Evolutionary conservation across 2,113 vertebrate species (phyloP).

Genomic region (Lota lota): DNA sequence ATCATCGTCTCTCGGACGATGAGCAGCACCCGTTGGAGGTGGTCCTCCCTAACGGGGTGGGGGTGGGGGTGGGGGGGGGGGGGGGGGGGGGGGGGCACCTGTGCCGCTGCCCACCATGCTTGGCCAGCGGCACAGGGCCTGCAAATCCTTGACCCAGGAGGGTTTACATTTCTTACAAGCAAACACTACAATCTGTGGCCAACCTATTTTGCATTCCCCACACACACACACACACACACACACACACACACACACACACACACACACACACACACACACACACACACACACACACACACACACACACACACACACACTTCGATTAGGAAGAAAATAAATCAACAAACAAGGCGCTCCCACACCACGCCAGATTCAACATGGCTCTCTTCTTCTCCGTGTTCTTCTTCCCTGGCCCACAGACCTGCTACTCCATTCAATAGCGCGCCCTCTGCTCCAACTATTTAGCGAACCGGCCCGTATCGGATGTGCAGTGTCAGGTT

Average conservation of each 20-base stretch:
- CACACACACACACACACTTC: neutral
- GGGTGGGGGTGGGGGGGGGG: too few species aligned
- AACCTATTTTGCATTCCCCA: neutral
- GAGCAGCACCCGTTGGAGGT: too few species aligned
- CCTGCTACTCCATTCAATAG: slow-evolving; percentile 42
- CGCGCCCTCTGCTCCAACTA: slow-evolving; percentile 24
- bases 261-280: too few species aligned
- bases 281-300: neutral
- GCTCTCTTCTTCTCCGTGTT: slow-evolving; percentile 5
- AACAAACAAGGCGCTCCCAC: neutral
- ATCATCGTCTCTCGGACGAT: too few species aligned
- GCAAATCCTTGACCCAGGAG: slow-evolving; percentile 4
- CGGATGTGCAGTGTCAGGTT: slow-evolving; percentile 27
- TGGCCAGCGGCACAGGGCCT: neutral
- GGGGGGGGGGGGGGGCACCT: too few species aligned
- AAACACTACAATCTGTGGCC: neutral
- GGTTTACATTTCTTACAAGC: neutral
- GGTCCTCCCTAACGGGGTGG: too few species aligned
- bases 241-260: too few species aligned
- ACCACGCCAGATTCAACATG: slow-evolving; percentile 19
- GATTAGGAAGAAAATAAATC: neutral
- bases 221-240: neutral
- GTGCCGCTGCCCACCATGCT: neutral
- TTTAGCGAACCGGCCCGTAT: slow-evolving; percentile 19
- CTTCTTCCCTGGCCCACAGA: slow-evolving; percentile 20